Percentiles rank a stretch among this genome's conserved stretches.
Evolutionary conservation across 1,140 invertebrate genomes (phyloP).

Genomic region (Popillia japonica): DNA sequence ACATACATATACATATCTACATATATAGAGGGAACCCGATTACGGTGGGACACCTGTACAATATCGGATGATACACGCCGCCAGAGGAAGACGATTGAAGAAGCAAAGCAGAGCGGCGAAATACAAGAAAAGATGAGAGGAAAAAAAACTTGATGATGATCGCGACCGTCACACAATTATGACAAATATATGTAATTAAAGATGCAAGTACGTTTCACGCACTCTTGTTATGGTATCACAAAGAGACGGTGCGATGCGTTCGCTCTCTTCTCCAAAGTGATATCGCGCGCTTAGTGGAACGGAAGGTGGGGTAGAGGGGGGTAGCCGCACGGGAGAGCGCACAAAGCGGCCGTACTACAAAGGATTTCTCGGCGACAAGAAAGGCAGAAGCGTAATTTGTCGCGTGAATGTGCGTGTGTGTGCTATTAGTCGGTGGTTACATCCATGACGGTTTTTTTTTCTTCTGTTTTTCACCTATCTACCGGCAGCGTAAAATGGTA

Average conservation of each 20-base stretch:
- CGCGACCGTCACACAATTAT: slow-evolving; percentile 32
- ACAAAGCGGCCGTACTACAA: slow-evolving; percentile 1
- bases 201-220: slow-evolving; percentile 32
- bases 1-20: no score
- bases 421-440: slow-evolving; percentile 15
- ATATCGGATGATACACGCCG: no score
- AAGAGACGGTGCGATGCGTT: slow-evolving; percentile 14
- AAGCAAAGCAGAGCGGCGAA: background rate
- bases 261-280: background rate
- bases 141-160: slow-evolving; percentile 23
- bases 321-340: background rate
- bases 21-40: no score
- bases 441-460: background rate
- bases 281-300: background rate
- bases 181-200: slow-evolving; percentile 33
- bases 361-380: slow-evolving; percentile 31
- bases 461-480: no score
- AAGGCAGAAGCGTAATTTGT: slow-evolving; percentile 28
- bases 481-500: no score
- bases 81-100: background rate
- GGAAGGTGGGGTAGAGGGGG: no score
- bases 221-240: slow-evolving; percentile 32
- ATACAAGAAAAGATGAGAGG: background rate
- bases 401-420: slow-evolving; percentile 8
- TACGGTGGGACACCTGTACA: no score